A percentile compares a stretch with the other conserved stretches of the same genome.
Evolutionary conservation across 2,888 invertebrate genomes (phyloP).

Genomic region (Belgica antarctica): DNA sequence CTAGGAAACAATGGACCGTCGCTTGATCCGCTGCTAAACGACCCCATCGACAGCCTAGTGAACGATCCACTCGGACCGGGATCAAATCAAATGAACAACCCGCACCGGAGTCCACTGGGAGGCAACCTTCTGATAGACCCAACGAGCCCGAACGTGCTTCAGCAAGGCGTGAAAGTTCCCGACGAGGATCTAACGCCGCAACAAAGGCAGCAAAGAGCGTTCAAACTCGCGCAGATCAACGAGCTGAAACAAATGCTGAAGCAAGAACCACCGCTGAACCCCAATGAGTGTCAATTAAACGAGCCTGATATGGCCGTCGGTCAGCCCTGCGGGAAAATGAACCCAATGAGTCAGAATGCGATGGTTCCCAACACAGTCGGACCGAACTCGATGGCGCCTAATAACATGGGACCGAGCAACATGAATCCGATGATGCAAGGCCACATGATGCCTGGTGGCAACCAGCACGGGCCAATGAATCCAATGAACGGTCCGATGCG

Average conservation of each 20-base stretch:
- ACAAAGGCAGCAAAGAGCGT: conserved; percentile 90
- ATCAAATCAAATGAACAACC: conserved; percentile 6
- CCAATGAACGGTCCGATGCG: conserved; percentile 47
- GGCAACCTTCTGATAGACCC: conserved; percentile 51
- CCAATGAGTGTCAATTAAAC: conserved; percentile 23
- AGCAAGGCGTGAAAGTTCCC: conserved; percentile 83
- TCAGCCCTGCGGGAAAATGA: conserved; percentile 49
- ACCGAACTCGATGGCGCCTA: too few species aligned
- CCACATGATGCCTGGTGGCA: conserved; percentile 50
- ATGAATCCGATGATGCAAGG: conserved; percentile 53
- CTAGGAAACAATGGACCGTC: conserved; percentile 53
- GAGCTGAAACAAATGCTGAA: conserved; percentile 30
- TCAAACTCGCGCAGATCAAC: conserved; percentile 79
- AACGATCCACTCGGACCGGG: conserved; percentile 27
- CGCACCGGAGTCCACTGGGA: conserved; percentile 43
- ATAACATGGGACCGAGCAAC: too few species aligned
- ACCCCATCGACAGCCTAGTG: conserved; percentile 29
- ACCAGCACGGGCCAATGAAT: conserved; percentile 50
- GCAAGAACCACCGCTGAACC: conserved; percentile 9
- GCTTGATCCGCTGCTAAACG: not conserved
- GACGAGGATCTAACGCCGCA: conserved; percentile 96
- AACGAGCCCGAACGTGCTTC: conserved; percentile 61
- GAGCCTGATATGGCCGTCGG: conserved; percentile 2
- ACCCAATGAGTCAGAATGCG: conserved; percentile 46
- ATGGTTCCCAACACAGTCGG: conserved; percentile 16